phyloP scores from a whole-genome alignment of 1,140 invertebrate species.

The Oreohelix idahoensis region DNA sequence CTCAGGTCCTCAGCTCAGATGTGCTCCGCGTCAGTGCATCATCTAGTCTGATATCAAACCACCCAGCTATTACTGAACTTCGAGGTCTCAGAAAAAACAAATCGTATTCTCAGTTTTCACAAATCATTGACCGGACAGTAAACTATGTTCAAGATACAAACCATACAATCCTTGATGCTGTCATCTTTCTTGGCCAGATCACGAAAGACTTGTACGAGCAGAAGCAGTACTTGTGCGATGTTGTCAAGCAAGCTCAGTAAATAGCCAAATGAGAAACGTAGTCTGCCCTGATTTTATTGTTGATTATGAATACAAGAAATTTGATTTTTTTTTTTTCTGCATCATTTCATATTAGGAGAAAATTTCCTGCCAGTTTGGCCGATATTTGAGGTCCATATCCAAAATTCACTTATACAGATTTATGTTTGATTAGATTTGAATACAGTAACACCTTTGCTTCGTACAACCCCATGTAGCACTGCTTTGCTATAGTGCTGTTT shows the following conservation, averaged over 20 bases:
- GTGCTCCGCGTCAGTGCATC: not conserved
- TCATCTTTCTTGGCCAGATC: not conserved
- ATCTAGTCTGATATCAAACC: not conserved
- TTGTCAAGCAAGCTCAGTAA: not conserved
- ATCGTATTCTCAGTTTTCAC: not conserved
- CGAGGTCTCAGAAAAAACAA: conserved; percentile 11
- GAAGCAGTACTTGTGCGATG: conserved; percentile 13
- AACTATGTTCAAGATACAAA: conserved; percentile 6
- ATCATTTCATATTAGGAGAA: too few relatives aligned
- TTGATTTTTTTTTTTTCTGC: too few relatives aligned
- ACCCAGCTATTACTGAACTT: not conserved
- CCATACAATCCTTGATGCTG: conserved; percentile 10
- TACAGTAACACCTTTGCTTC: too few relatives aligned
- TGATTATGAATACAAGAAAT: not conserved
- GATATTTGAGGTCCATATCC: too few relatives aligned
- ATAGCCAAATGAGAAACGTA: not conserved
- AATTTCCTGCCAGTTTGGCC: too few relatives aligned
- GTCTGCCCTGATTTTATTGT: too few relatives aligned
- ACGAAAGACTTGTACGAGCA: conserved; percentile 15
- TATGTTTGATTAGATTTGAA: too few relatives aligned
- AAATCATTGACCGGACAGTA: conserved; percentile 3
- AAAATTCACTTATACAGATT: too few relatives aligned
- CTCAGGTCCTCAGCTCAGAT: conserved; percentile 9
- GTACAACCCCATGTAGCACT: too few relatives aligned
- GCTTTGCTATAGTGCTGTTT: too few relatives aligned